Evolutionary conservation across 2,113 vertebrate species (phyloP).

Genomic region (Hiodon alosoides): DNA sequence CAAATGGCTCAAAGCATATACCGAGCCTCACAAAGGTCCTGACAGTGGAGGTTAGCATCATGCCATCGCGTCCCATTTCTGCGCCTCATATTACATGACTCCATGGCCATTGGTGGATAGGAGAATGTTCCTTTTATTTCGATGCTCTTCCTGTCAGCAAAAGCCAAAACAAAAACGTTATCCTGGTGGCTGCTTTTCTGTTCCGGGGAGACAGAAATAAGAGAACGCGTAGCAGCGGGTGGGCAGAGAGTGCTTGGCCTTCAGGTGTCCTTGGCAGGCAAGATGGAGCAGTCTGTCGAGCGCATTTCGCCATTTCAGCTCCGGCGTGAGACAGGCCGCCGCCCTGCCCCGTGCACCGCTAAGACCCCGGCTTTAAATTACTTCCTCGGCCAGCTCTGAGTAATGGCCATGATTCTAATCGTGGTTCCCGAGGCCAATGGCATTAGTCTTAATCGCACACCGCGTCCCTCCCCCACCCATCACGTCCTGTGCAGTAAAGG

Average conservation of each 20-base stretch:
- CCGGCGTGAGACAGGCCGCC: constrained; percentile 57
- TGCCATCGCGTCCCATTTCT: background rate
- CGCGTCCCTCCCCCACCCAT: constrained; percentile 53
- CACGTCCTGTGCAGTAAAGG: constrained; percentile 71
- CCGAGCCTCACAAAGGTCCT: background rate
- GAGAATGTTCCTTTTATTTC: too few species aligned
- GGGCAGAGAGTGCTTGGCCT: constrained; percentile 40
- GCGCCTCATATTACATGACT: too few species aligned
- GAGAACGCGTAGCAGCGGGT: constrained; percentile 29
- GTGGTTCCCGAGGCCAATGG: constrained; percentile 69
- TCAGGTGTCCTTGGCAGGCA: constrained; percentile 52
- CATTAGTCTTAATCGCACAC: constrained; percentile 76
- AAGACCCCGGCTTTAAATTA: constrained; percentile 72
- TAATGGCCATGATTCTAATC: constrained; percentile 79
- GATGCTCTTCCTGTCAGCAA: too few species aligned
- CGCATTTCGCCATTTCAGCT: constrained; percentile 25
- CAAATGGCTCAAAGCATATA: background rate
- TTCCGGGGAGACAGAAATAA: constrained; percentile 37
- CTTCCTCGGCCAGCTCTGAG: constrained; percentile 71
- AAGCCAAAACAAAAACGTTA: too few species aligned
- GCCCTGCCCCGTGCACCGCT: constrained; percentile 71
- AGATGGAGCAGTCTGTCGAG: constrained; percentile 51
- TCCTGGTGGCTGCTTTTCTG: too few species aligned
- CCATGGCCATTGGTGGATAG: too few species aligned
- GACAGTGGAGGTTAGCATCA: too few species aligned